Conservation (phyloP, 2,888 invertebrate genomes). For the Nomada ruficornis region DNA sequence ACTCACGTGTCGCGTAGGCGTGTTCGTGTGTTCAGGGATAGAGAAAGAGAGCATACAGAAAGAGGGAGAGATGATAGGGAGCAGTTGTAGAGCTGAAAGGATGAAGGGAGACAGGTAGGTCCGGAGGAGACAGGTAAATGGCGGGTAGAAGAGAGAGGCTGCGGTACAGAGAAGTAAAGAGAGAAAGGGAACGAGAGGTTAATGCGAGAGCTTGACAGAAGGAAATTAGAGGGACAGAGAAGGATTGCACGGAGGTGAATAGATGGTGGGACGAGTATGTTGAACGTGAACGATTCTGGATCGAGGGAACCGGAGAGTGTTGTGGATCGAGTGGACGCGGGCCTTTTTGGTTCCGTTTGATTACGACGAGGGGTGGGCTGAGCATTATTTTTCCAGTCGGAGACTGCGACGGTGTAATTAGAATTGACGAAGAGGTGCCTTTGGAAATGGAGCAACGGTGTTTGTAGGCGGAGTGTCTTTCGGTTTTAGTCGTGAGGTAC, state of each 20-base stretch:
- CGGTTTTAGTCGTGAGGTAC: neutral
- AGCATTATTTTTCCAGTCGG: neutral
- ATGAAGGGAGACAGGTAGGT: conserved; percentile 43
- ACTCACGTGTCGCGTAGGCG: conserved; percentile 52
- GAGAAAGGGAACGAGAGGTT: conserved; percentile 19
- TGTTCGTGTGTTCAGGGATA: conserved; percentile 39
- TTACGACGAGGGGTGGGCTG: neutral
- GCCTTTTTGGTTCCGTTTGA: neutral
- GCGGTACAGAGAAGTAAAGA: conserved; percentile 49
- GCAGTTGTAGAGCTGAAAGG: conserved; percentile 23
- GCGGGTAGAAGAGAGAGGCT: conserved; percentile 51
- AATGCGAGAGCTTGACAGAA: conserved; percentile 34
- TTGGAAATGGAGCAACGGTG: too few species aligned
- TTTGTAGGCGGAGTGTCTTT: neutral
- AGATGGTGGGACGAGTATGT: conserved; percentile 30
- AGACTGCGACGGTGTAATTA: neutral
- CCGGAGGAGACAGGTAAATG: conserved; percentile 55
- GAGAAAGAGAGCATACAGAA: neutral
- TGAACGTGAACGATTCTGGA: conserved; percentile 38
- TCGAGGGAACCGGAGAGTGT: conserved; percentile 1
- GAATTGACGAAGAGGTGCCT: neutral
- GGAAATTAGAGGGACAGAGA: conserved; percentile 40
- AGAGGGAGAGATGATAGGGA: conserved; percentile 7
- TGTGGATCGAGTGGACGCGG: neutral
- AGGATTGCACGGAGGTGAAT: conserved; percentile 27